Conservation (phyloP, 2,113 vertebrate genomes). For the Epinephelus fuscoguttatus region DNA sequence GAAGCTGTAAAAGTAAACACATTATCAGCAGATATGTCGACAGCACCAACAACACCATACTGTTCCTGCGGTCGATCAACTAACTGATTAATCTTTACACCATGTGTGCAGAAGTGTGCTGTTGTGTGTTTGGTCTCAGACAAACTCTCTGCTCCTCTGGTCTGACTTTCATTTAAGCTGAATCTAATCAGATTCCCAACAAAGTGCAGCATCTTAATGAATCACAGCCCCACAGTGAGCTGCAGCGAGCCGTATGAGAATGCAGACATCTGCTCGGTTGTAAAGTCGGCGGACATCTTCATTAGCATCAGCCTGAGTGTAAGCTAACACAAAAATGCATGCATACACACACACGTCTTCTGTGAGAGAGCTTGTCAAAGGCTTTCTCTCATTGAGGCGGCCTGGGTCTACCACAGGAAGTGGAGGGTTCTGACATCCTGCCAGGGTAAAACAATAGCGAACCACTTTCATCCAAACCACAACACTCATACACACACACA, state of each 20-base stretch:
- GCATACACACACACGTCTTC: not conserved
- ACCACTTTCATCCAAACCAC: slow-evolving; percentile 39
- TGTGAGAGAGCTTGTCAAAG: slow-evolving; percentile 14
- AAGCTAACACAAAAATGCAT: slow-evolving; percentile 24
- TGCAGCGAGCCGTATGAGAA: slow-evolving; percentile 37
- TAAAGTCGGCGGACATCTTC: slow-evolving; percentile 53
- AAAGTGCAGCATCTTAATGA: slow-evolving; percentile 62
- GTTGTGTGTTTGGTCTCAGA: not conserved
- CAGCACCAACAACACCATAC: not conserved
- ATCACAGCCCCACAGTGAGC: slow-evolving; percentile 38
- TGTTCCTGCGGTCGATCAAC: not conserved
- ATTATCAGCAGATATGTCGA: not conserved
- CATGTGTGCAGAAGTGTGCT: not conserved
- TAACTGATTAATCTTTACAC: slow-evolving; percentile 13
- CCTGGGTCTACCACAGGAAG: slow-evolving; percentile 54
- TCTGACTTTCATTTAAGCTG: slow-evolving; percentile 32
- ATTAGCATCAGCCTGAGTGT: slow-evolving; percentile 44
- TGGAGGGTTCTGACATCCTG: slow-evolving; percentile 45
- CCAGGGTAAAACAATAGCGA: slow-evolving; percentile 55
- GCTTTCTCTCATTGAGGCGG: slow-evolving; percentile 20
- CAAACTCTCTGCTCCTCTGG: slow-evolving; percentile 9
- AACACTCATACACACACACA: not conserved
- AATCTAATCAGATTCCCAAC: slow-evolving; percentile 55
- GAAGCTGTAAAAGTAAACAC: not conserved
- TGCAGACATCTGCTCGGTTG: slow-evolving; percentile 62